These are phyloP conservation scores for Procambarus virginalis DNA, from an alignment of 1,140 invertebrate genomes.

Conservation along the genomic window DNA sequence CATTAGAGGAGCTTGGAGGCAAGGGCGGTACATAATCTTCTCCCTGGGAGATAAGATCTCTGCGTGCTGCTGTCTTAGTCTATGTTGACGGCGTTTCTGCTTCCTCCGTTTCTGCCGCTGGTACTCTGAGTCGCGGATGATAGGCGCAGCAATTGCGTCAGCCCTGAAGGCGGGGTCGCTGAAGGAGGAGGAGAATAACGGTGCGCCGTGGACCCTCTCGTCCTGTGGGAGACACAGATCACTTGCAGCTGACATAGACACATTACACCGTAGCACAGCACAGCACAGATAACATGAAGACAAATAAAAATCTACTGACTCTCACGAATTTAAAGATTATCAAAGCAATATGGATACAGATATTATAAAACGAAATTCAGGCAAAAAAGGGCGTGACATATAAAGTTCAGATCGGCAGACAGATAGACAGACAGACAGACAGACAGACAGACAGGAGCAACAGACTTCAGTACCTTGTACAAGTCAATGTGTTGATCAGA, in stretches of 20 bases:
- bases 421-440: no score
- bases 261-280: no score
- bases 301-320: no score
- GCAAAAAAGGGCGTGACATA: no score
- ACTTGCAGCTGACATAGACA: no score
- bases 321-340: no score
- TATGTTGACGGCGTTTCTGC: constrained; percentile 37
- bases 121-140: background rate
- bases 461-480: constrained; percentile 39
- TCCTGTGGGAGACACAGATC: constrained; percentile 21
- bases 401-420: no score
- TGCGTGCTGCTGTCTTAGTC: background rate
- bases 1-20: constrained; percentile 4
- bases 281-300: no score
- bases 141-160: background rate
- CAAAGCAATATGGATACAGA: background rate
- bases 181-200: background rate
- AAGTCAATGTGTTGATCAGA: constrained; percentile 74
- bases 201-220: constrained; percentile 31
- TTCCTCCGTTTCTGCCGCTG: constrained; percentile 15
- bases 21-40: constrained; percentile 26
- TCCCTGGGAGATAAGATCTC: background rate
- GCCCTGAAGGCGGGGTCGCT: background rate
- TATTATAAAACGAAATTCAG: no score
- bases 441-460: no score